These are phyloP conservation scores for Atlantisia rogersi DNA, from an alignment of 2,113 vertebrate species.

Conservation along the genomic window DNA sequence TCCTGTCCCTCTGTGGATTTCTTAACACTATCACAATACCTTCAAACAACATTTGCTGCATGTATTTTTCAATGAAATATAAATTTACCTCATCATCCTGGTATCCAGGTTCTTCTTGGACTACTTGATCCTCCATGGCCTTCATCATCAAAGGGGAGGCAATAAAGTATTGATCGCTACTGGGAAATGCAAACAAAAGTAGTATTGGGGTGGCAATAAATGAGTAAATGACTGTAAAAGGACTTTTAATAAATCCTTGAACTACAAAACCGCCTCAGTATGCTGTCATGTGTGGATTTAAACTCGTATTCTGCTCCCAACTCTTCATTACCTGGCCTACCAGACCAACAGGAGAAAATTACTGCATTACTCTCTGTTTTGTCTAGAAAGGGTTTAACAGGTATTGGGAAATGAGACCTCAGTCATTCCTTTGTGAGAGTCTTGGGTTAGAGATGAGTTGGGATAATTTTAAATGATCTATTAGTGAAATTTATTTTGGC, in stretches of 20 bases:
- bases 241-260: not conserved
- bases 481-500: not conserved
- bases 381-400: not conserved
- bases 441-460: not conserved
- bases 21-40: not conserved
- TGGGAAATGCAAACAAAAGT: constrained; percentile 42
- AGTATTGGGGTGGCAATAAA: not conserved
- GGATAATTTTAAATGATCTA: not conserved
- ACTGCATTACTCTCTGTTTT: not conserved
- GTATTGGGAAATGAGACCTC: not conserved
- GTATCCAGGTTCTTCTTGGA: constrained; percentile 83
- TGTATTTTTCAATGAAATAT: not conserved
- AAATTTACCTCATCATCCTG: constrained; percentile 90
- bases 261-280: not conserved
- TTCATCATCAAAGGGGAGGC: constrained; percentile 80
- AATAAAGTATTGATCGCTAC: constrained; percentile 29
- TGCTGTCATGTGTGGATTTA: not conserved
- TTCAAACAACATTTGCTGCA: not conserved
- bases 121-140: constrained; percentile 86
- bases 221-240: not conserved
- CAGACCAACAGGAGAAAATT: not conserved
- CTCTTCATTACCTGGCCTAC: not conserved
- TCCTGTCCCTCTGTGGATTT: not conserved
- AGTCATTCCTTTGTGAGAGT: not conserved
- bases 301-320: not conserved